phyloP scores from a whole-genome alignment of 2,113 vertebrate genomes.

The Chamaetylas fuelleborni region DNA sequence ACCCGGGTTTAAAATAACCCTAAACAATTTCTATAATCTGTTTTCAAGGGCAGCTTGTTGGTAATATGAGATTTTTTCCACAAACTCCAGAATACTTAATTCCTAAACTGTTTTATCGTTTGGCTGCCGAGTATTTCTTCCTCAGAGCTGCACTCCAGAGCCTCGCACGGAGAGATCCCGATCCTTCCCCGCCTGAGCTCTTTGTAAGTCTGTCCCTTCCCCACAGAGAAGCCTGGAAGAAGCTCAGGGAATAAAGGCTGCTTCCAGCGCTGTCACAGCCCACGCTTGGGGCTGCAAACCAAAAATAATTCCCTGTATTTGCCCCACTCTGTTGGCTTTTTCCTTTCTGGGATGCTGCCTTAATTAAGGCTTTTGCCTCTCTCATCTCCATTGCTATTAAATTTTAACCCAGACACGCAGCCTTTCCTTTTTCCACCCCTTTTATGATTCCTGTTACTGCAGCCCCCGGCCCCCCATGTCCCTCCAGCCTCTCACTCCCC shows the following conservation, averaged over 20 bases:
- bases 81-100: conserved; percentile 31
- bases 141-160: neutral
- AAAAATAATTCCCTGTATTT: conserved; percentile 5
- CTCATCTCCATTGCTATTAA: conserved; percentile 36
- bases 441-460: neutral
- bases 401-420: conserved; percentile 46
- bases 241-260: conserved; percentile 43
- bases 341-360: neutral
- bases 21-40: neutral
- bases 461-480: neutral
- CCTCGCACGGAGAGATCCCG: neutral
- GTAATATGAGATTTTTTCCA: neutral
- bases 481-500: conserved; percentile 1
- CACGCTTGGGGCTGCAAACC: neutral
- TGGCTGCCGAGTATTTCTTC: conserved; percentile 16
- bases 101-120: conserved; percentile 34
- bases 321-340: conserved; percentile 4
- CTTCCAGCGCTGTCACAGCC: conserved; percentile 11
- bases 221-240: conserved; percentile 22
- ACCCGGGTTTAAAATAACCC: conserved; percentile 22
- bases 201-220: conserved; percentile 38
- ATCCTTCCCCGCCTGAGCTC: neutral
- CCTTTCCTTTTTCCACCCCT: neutral
- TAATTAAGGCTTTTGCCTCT: conserved; percentile 45
- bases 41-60: conserved; percentile 42